phyloP scores from a whole-genome alignment of 1,140 invertebrate genomes.

The Orchestia grillus region DNA sequence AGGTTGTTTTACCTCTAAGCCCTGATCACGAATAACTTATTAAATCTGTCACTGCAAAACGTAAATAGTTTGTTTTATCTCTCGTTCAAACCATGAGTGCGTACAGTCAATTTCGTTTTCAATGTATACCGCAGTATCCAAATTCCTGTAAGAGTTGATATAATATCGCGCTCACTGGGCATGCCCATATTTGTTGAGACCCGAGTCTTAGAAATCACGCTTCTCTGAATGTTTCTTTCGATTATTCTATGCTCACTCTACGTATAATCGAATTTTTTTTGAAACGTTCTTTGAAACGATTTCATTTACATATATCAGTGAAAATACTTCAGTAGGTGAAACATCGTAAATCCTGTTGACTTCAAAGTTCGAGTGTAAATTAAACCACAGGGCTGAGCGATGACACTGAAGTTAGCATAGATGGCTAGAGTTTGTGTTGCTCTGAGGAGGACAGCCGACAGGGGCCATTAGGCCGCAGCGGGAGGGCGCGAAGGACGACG shows the following conservation, averaged over 20 bases:
- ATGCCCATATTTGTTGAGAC: neutral
- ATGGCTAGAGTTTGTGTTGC: neutral
- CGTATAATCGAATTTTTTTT: neutral
- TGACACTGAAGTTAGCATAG: neutral
- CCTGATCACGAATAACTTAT: too few species aligned
- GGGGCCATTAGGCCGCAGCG: conserved; percentile 19
- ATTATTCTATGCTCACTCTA: neutral
- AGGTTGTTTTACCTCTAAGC: too few species aligned
- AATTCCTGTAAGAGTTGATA: neutral
- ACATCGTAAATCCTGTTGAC: neutral
- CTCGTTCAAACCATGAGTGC: too few species aligned
- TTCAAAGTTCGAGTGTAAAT: neutral
- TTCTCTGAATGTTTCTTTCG: neutral
- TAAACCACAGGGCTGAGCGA: neutral
- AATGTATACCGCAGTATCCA: too few species aligned
- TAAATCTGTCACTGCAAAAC: too few species aligned
- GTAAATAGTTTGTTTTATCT: too few species aligned
- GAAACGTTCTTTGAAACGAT: neutral
- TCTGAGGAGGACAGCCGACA: neutral
- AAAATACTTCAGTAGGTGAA: neutral
- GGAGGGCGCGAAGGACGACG: neutral
- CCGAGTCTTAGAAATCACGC: neutral
- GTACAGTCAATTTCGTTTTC: too few species aligned
- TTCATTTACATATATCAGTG: neutral
- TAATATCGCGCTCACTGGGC: neutral